Percentiles rank a stretch among this genome's conserved stretches.
Conservation (phyloP, 1,140 invertebrate species). For the Tetramorium simillimum region DNA sequence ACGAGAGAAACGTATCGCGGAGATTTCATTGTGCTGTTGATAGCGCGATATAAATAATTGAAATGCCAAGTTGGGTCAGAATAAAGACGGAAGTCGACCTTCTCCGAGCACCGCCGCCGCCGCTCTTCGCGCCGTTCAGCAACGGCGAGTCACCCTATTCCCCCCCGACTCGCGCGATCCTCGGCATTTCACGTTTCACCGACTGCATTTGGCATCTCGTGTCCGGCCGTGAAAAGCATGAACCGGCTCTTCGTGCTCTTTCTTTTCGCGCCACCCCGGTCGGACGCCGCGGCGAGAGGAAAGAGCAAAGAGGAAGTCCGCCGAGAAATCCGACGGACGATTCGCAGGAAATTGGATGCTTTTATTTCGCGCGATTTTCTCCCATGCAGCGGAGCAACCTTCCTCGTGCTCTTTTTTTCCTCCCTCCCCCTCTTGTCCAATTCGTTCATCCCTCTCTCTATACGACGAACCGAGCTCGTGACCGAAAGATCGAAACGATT, state of each 20-base stretch:
- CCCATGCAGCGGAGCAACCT: conserved; percentile 45
- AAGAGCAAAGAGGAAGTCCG: background rate
- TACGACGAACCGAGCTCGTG: conserved; percentile 57
- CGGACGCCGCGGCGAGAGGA: conserved; percentile 4
- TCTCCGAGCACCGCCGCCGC: background rate
- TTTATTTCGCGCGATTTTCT: conserved; percentile 72
- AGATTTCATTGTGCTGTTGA: conserved; percentile 36
- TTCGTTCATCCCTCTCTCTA: conserved; percentile 18
- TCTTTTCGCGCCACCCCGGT: background rate
- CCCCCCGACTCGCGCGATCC: background rate
- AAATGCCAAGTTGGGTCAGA: conserved; percentile 33
- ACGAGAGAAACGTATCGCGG: conserved; percentile 34
- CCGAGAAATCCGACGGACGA: conserved; percentile 58
- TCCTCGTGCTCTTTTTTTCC: background rate
- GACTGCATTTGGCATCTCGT: conserved; percentile 62
- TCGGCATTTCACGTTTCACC: conserved; percentile 59
- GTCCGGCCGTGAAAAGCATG: conserved; percentile 60
- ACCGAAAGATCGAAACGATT: conserved; percentile 65
- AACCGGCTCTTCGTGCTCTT: conserved; percentile 35
- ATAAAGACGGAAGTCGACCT: conserved; percentile 38
- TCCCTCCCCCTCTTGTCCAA: conserved; percentile 31
- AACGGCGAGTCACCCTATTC: conserved; percentile 9
- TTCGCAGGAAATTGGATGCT: conserved; percentile 70
- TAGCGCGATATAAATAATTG: conserved; percentile 61
- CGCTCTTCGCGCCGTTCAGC: background rate